Evolutionary conservation across 2,888 invertebrate species (phyloP).

Genomic region (Achlya flavicornis): DNA sequence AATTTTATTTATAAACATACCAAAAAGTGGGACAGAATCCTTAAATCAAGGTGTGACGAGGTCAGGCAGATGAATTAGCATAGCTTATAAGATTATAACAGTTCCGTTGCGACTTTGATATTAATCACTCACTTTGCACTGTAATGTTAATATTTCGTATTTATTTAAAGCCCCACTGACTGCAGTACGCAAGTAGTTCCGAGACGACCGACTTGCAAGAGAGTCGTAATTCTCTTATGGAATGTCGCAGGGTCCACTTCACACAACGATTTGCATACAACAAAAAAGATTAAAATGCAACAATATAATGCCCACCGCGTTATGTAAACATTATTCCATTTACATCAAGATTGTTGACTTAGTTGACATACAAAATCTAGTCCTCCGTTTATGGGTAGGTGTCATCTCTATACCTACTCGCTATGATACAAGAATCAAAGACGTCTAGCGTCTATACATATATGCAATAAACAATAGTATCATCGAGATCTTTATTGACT

Average conservation of each 20-base stretch:
- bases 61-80: constrained; percentile 68
- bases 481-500: constrained; percentile 1
- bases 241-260: constrained; percentile 60
- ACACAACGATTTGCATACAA: constrained; percentile 68
- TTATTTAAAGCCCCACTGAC: constrained; percentile 41
- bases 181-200: constrained; percentile 42
- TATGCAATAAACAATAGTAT: background rate
- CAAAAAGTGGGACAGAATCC: constrained; percentile 73
- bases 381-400: constrained; percentile 28
- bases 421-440: constrained; percentile 21
- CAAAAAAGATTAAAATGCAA: constrained; percentile 67
- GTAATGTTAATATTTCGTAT: constrained; percentile 34
- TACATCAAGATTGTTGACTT: constrained; percentile 48
- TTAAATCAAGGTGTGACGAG: constrained; percentile 72
- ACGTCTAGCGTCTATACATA: constrained; percentile 20
- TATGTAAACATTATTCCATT: constrained; percentile 56
- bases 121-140: constrained; percentile 54
- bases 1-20: constrained; percentile 71
- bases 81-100: constrained; percentile 61
- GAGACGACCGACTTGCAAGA: constrained; percentile 68
- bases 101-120: constrained; percentile 46
- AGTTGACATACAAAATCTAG: constrained; percentile 46
- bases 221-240: constrained; percentile 67
- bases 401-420: constrained; percentile 27
- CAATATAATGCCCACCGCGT: constrained; percentile 55